These are phyloP conservation scores for Megaceryle maxima DNA, from an alignment of 2,113 vertebrate genomes.

Conservation along the genomic window DNA sequence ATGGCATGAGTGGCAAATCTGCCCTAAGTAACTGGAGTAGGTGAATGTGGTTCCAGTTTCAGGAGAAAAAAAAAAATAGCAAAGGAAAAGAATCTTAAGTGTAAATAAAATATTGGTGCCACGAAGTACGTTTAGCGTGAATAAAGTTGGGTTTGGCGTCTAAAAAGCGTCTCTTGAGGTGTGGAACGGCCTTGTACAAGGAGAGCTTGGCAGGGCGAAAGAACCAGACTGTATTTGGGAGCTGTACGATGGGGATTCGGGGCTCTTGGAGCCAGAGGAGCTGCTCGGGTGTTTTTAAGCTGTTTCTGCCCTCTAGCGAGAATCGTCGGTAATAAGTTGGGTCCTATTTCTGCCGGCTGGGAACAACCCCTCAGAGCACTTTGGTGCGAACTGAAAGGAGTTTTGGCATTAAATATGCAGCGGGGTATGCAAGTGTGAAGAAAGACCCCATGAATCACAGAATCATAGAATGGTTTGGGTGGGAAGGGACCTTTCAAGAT, in stretches of 20 bases:
- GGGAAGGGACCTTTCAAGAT: neutral
- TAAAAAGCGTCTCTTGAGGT: neutral
- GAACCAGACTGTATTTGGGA: neutral
- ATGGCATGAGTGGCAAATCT: neutral
- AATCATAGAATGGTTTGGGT: neutral
- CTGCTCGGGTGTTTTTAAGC: neutral
- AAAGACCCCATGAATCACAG: neutral
- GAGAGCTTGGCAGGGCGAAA: rapidly evolving
- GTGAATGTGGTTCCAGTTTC: neutral
- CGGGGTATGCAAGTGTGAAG: too few relatives aligned
- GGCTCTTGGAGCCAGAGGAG: neutral
- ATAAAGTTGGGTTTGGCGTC: neutral
- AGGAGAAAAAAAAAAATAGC: neutral
- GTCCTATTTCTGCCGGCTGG: neutral
- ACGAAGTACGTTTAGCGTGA: neutral
- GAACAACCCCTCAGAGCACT: neutral
- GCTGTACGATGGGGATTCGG: neutral
- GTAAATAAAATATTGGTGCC: neutral
- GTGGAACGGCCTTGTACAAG: neutral
- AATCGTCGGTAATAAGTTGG: neutral
- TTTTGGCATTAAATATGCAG: neutral
- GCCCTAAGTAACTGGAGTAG: neutral
- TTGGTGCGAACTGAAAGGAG: neutral
- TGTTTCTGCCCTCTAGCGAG: constrained; percentile 26
- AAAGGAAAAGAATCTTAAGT: neutral